Conservation (phyloP, 2,888 invertebrate genomes). For the Lasioglossum vierecki region DNA sequence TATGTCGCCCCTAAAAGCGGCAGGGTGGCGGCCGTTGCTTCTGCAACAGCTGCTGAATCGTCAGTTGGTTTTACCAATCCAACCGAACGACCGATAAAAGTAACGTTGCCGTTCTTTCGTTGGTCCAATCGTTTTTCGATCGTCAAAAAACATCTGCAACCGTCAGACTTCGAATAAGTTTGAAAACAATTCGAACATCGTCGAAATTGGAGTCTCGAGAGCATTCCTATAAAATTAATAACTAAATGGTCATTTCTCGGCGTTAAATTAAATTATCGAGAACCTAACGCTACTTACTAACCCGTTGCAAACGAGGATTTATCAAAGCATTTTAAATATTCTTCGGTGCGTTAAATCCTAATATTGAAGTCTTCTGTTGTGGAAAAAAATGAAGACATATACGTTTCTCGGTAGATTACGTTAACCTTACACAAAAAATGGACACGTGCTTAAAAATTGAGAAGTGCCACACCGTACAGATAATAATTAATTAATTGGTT, state of each 20-base stretch:
- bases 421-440: neutral
- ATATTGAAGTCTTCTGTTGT: no score
- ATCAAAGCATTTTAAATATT: no score
- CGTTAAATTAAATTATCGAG: no score
- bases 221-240: no score
- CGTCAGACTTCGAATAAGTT: neutral
- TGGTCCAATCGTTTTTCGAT: slow-evolving; percentile 7
- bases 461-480: neutral
- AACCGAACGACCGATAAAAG: slow-evolving; percentile 45
- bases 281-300: no score
- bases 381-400: no score
- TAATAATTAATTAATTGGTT: neutral
- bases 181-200: neutral
- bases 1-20: slow-evolving; percentile 55
- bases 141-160: slow-evolving; percentile 10
- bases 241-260: no score
- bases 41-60: slow-evolving; percentile 64
- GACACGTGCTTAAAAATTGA: neutral
- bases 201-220: no score
- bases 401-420: neutral
- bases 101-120: slow-evolving; percentile 35
- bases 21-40: slow-evolving; percentile 43
- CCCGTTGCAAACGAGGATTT: no score
- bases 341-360: no score
- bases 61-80: slow-evolving; percentile 58